phyloP scores from a whole-genome alignment of 2,888 invertebrate species.

The Eledona agricola region DNA sequence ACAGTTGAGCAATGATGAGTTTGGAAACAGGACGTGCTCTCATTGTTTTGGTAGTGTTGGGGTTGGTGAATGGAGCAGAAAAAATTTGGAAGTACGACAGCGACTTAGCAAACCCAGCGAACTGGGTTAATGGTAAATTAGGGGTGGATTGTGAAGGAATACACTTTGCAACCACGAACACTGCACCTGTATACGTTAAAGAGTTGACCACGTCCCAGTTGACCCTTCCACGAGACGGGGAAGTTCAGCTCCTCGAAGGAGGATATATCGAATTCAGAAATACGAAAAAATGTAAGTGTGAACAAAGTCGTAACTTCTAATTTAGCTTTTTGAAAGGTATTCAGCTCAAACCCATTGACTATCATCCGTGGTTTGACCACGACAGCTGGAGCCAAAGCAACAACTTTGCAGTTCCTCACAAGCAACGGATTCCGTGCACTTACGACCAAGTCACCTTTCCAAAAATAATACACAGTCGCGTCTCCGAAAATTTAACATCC shows the following conservation, averaged over 20 bases:
- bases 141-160: slow-evolving; percentile 36
- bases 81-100: slow-evolving; percentile 10
- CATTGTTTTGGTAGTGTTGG: slow-evolving; percentile 4
- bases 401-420: slow-evolving; percentile 64
- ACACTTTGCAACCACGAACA: slow-evolving; percentile 36
- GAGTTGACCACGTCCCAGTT: slow-evolving; percentile 50
- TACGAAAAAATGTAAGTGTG: slow-evolving; percentile 54
- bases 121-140: slow-evolving; percentile 15
- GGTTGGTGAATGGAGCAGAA: neutral
- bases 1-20: slow-evolving; percentile 11
- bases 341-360: slow-evolving; percentile 37
- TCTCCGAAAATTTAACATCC: neutral
- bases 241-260: slow-evolving; percentile 58
- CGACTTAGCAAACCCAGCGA: slow-evolving; percentile 14
- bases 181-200: slow-evolving; percentile 34
- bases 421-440: slow-evolving; percentile 64
- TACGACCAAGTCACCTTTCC: slow-evolving; percentile 64
- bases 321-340: slow-evolving; percentile 36
- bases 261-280: slow-evolving; percentile 52
- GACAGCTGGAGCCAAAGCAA: slow-evolving; percentile 63
- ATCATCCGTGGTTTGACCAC: slow-evolving; percentile 57
- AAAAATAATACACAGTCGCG: slow-evolving; percentile 10
- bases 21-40: neutral
- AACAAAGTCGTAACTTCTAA: neutral
- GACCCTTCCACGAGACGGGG: slow-evolving; percentile 62